Percentiles rank a stretch among this genome's conserved stretches.
Conservation (phyloP, 2,113 vertebrate genomes). For the Bubalus kerabau region DNA sequence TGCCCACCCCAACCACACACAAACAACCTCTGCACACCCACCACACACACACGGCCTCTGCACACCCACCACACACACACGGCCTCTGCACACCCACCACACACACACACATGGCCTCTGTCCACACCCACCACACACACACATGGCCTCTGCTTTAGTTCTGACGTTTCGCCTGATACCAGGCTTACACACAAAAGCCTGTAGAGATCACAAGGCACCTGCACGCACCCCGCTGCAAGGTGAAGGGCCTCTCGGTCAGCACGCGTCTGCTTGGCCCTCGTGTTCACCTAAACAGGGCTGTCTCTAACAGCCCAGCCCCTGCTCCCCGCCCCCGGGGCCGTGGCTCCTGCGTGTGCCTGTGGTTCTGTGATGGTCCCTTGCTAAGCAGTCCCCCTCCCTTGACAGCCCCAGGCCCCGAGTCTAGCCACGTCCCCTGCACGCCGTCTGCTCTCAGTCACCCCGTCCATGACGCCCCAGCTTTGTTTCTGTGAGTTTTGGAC, state of each 20-base stretch:
- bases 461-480: background rate
- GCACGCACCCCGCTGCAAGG: background rate
- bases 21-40: background rate
- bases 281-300: background rate
- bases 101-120: background rate
- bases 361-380: conserved; percentile 87
- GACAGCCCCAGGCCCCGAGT: background rate
- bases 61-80: background rate
- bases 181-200: background rate
- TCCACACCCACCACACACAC: background rate
- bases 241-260: background rate
- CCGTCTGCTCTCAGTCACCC: conserved; percentile 24
- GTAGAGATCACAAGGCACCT: no score
- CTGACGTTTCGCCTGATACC: background rate
- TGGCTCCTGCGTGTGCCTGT: conserved; percentile 66
- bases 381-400: conserved; percentile 52
- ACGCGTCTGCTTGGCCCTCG: background rate
- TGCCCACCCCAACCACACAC: background rate
- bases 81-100: background rate
- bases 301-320: background rate
- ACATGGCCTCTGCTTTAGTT: background rate
- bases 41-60: background rate
- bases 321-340: accelerated
- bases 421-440: conserved; percentile 1
- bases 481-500: conserved; percentile 35